phyloP scores from a whole-genome alignment of 2,797 vertebrate genomes.

The Notamacropus eugenii region DNA sequence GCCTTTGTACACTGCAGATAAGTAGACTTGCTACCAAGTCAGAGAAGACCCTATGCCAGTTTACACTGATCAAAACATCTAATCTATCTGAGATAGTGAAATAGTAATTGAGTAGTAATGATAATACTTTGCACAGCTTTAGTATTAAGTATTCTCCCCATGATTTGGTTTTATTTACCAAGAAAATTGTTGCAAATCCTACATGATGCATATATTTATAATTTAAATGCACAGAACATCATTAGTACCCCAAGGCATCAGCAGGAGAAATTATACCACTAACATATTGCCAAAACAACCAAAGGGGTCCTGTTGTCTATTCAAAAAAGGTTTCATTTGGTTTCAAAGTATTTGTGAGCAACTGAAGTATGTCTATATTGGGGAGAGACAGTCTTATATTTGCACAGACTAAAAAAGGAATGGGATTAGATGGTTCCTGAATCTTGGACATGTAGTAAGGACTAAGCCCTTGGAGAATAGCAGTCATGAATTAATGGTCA shows the following conservation, averaged over 20 bases:
- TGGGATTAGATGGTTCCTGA: not conserved
- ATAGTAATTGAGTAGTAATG: not conserved
- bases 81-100: slow-evolving; percentile 9
- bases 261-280: not conserved
- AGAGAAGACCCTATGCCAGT: not conserved
- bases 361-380: not conserved
- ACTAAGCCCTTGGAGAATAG: not conserved
- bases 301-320: not conserved
- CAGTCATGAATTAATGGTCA: not conserved
- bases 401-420: not conserved
- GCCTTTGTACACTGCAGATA: not conserved
- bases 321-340: not conserved
- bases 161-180: slow-evolving; percentile 41
- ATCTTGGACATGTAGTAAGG: not conserved
- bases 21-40: slow-evolving; percentile 1
- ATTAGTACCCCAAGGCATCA: not conserved
- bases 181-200: slow-evolving; percentile 37
- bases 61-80: not conserved
- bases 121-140: not conserved
- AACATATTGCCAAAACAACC: not conserved
- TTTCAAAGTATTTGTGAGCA: slow-evolving; percentile 1
- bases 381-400: not conserved
- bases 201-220: not conserved
- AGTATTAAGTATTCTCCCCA: slow-evolving; percentile 38
- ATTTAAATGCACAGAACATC: slow-evolving; percentile 6